Evolutionary conservation across 2,797 vertebrate species (phyloP).

Genomic region (Muscicapa comitata): DNA sequence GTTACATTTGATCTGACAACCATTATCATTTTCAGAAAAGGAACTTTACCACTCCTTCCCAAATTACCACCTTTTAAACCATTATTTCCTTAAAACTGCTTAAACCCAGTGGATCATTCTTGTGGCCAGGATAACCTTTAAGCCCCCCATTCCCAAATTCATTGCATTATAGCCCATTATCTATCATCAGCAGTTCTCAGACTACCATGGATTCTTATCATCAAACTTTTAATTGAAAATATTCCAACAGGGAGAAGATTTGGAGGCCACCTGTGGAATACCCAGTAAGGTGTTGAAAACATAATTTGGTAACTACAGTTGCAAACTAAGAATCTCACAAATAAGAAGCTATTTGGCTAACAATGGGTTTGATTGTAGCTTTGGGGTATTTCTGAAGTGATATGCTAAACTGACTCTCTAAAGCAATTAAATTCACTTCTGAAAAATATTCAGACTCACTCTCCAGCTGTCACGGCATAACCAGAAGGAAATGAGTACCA

Average conservation of each 20-base stretch:
- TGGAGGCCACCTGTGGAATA: neutral
- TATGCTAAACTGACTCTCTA: conserved; percentile 53
- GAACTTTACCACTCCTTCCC: neutral
- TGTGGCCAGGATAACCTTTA: neutral
- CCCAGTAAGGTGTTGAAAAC: neutral
- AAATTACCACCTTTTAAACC: neutral
- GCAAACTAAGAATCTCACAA: neutral
- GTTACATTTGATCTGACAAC: neutral
- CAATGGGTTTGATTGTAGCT: conserved; percentile 23
- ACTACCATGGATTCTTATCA: neutral
- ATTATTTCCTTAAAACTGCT: neutral
- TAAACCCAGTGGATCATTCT: neutral
- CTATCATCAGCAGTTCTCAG: neutral
- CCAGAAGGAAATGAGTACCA: conserved; percentile 28
- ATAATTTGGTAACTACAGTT: neutral
- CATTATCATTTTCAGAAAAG: neutral
- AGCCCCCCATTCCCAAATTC: neutral
- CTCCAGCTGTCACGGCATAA: conserved; percentile 44
- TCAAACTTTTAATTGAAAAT: conserved; percentile 56
- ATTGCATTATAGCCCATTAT: neutral
- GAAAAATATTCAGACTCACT: conserved; percentile 54
- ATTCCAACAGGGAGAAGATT: neutral
- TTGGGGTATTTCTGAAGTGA: conserved; percentile 51
- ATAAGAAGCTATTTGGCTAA: conserved; percentile 26
- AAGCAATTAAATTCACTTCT: conserved; percentile 61